These are phyloP conservation scores for Odocoileus hemionus DNA, from an alignment of 2,113 vertebrate species.

Conservation along the genomic window DNA sequence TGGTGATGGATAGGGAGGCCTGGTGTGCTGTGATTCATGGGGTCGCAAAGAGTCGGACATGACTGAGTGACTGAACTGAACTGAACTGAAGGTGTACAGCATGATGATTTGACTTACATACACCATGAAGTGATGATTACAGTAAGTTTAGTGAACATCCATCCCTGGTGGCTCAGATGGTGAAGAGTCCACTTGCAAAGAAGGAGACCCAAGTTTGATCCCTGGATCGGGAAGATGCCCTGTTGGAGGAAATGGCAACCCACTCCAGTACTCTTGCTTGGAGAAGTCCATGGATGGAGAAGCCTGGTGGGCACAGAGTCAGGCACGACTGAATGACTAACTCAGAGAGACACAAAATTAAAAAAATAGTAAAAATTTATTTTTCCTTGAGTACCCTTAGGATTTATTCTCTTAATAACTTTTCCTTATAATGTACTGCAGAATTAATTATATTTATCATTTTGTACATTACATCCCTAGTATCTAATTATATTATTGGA, in stretches of 20 bases:
- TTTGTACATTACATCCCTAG: not conserved
- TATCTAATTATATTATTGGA: not conserved
- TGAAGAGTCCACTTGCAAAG: not conserved
- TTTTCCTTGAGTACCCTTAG: not conserved
- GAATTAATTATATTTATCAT: not conserved
- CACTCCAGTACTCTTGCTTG: not conserved
- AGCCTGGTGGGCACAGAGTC: not conserved
- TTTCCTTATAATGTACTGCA: not conserved
- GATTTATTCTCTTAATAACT: not conserved
- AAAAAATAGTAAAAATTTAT: not conserved
- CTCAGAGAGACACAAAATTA: not conserved
- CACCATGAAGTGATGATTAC: not conserved
- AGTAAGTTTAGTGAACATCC: not conserved
- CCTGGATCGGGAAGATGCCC: rapidly evolving
- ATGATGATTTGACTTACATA: not conserved
- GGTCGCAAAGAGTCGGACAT: too few relatives aligned
- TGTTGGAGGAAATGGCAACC: not conserved
- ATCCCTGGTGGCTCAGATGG: not conserved
- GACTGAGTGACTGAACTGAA: too few relatives aligned
- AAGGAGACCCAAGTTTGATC: not conserved
- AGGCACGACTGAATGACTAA: not conserved
- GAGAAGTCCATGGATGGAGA: not conserved
- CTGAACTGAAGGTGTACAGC: not conserved
- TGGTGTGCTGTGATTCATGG: too few relatives aligned
- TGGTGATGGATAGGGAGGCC: too few relatives aligned